These are phyloP conservation scores for Drosophila suboccidentalis DNA, from an alignment of 2,888 invertebrate genomes.

Conservation along the genomic window DNA sequence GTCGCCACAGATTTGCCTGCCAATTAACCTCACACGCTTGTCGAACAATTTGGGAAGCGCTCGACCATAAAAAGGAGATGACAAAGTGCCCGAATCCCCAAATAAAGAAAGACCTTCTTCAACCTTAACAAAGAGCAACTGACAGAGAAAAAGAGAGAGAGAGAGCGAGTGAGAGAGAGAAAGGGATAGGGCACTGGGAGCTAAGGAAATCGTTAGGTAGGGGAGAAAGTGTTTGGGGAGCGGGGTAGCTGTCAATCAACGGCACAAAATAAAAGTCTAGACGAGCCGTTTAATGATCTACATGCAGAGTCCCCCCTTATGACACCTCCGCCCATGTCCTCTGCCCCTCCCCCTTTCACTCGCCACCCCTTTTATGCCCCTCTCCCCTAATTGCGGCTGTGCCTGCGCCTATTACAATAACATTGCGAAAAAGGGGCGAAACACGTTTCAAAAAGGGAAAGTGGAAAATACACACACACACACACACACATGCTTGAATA, in stretches of 20 bases:
- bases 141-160: neutral
- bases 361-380: too few relatives aligned
- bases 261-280: slow-evolving; percentile 63
- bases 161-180: neutral
- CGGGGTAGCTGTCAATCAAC: slow-evolving; percentile 64
- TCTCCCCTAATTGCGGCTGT: neutral
- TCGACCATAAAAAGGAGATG: slow-evolving; percentile 53
- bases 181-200: neutral
- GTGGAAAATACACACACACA: slow-evolving; percentile 46
- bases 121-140: slow-evolving; percentile 7
- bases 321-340: neutral
- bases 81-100: slow-evolving; percentile 49
- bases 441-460: slow-evolving; percentile 60
- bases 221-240: neutral
- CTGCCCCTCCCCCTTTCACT: neutral
- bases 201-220: neutral
- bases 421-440: slow-evolving; percentile 27
- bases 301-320: slow-evolving; percentile 19
- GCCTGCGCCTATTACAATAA: slow-evolving; percentile 21
- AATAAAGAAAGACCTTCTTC: slow-evolving; percentile 6
- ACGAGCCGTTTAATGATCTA: slow-evolving; percentile 69
- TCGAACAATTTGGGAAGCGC: slow-evolving; percentile 46
- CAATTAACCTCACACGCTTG: slow-evolving; percentile 56
- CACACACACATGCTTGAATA: slow-evolving; percentile 7
- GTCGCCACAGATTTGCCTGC: slow-evolving; percentile 57